Conservation (phyloP, 2,888 invertebrate genomes). For the Diarsia mendica region DNA sequence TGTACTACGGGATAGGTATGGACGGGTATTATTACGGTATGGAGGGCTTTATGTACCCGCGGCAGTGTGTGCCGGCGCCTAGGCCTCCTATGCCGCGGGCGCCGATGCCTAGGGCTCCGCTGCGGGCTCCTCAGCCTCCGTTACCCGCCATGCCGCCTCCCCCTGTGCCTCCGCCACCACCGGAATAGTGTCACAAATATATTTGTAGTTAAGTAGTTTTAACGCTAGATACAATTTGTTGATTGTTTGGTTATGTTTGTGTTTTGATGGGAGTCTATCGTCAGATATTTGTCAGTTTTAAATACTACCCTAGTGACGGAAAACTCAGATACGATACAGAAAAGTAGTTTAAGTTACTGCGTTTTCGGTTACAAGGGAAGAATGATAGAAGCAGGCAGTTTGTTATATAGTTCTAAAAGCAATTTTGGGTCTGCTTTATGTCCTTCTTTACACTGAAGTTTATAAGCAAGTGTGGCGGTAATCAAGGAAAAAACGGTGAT, state of each 20-base stretch:
- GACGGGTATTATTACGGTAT: conserved; percentile 80
- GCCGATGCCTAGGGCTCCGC: conserved; percentile 88
- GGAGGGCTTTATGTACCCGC: conserved; percentile 80
- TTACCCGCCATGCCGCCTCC: conserved; percentile 74
- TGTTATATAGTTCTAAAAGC: neutral
- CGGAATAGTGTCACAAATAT: conserved; percentile 74
- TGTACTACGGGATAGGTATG: conserved; percentile 81
- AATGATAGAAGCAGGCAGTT: neutral
- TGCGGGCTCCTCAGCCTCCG: conserved; percentile 87
- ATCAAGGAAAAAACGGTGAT: neutral
- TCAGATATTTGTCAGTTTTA: conserved; percentile 19
- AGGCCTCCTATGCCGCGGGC: conserved; percentile 78
- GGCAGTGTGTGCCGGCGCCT: conserved; percentile 17
- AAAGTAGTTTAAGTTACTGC: neutral
- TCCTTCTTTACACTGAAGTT: neutral
- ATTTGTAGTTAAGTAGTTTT: conserved; percentile 41
- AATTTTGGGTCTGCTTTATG: neutral
- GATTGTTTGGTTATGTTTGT: conserved; percentile 28
- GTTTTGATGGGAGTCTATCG: conserved; percentile 27
- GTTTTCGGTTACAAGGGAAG: neutral
- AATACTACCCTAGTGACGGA: neutral
- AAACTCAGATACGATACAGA: neutral
- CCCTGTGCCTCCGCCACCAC: conserved; percentile 91
- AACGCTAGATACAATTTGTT: conserved; percentile 49
- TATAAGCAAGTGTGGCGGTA: neutral